Evolutionary conservation across 2,797 vertebrate genomes (phyloP).

Genomic region (Lerista edwardsae): DNA sequence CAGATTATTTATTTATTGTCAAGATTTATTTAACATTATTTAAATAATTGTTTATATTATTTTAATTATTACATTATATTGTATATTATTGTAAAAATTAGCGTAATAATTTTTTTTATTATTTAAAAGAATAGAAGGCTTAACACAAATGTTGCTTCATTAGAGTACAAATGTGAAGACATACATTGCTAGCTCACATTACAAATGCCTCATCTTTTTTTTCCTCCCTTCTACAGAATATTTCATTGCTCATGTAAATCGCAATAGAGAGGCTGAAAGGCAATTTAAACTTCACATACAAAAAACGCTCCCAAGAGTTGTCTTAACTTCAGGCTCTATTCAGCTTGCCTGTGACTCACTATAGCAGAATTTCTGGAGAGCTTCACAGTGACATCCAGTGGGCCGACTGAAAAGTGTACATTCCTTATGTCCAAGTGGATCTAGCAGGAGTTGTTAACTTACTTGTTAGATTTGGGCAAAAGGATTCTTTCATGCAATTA

Average conservation of each 20-base stretch:
- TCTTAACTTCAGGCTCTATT: neutral
- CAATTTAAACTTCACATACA: neutral
- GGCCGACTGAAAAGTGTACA: slow-evolving; percentile 45
- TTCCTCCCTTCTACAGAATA: neutral
- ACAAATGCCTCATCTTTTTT: neutral
- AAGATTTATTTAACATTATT: no score
- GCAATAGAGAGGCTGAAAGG: neutral
- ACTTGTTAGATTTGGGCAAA: slow-evolving; percentile 43
- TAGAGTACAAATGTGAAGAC: neutral
- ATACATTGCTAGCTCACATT: neutral
- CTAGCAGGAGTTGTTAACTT: slow-evolving; percentile 47
- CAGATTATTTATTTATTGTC: no score
- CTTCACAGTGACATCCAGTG: slow-evolving; percentile 63
- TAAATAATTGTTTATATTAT: no score
- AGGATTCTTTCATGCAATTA: slow-evolving; percentile 49
- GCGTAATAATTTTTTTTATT: no score
- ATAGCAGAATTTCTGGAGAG: slow-evolving; percentile 52
- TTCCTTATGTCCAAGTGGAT: slow-evolving; percentile 53
- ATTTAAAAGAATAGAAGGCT: neutral
- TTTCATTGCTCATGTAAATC: no score
- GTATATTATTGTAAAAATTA: no score
- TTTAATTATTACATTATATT: no score
- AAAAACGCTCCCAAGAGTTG: neutral
- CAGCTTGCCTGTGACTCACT: neutral
- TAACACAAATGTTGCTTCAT: neutral